A percentile compares a stretch with the other conserved stretches of the same genome.
These are phyloP conservation scores for Uromys caudimaculatus DNA, from an alignment of 2,797 vertebrate genomes.

Conservation along the genomic window DNA sequence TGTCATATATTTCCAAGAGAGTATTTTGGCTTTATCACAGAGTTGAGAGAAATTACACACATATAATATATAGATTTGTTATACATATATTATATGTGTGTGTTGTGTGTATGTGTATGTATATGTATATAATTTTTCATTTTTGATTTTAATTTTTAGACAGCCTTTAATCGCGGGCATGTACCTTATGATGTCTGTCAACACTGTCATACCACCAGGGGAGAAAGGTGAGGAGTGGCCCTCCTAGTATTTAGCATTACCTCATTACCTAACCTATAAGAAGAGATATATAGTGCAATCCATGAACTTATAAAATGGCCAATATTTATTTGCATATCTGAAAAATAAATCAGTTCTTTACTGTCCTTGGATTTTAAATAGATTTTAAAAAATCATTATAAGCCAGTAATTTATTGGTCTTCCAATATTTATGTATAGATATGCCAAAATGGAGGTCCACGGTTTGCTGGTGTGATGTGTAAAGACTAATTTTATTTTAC, in stretches of 20 bases:
- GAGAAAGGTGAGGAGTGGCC: constrained; percentile 90
- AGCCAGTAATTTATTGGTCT: constrained; percentile 40
- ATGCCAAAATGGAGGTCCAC: not conserved
- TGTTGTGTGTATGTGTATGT: not conserved
- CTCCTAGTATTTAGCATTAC: not conserved
- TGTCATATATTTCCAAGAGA: constrained; percentile 39
- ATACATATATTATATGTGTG: not conserved
- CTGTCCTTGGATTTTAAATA: constrained; percentile 41
- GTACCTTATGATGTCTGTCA: constrained; percentile 96
- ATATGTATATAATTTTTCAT: not conserved
- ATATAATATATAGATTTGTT: no score
- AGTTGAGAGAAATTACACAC: constrained; percentile 38
- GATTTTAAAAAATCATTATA: constrained; percentile 37
- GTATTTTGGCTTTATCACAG: constrained; percentile 52
- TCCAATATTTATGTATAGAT: not conserved
- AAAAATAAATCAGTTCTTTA: constrained; percentile 49
- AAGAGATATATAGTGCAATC: not conserved
- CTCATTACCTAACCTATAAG: not conserved
- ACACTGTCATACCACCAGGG: constrained; percentile 94
- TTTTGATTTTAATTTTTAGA: constrained; percentile 85
- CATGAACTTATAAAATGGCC: constrained; percentile 29
- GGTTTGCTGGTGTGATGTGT: not conserved
- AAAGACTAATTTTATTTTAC: constrained; percentile 15
- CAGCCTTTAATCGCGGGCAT: constrained; percentile 98
- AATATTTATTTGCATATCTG: not conserved